phyloP scores from a whole-genome alignment of 2,113 vertebrate species.

The Strix uralensis region DNA sequence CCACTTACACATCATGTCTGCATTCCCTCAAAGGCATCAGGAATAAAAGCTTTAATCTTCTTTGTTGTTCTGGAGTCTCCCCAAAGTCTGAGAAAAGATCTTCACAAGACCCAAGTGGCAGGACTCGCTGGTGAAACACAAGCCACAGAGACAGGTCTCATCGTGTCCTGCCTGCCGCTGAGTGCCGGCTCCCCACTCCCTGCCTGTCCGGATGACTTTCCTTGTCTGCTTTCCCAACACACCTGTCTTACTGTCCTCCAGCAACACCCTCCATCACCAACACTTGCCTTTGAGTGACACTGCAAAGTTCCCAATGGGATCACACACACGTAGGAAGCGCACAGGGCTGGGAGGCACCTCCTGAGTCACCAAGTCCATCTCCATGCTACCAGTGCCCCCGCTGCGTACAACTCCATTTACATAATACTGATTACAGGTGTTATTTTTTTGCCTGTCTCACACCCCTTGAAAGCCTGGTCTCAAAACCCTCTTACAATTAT shows the following conservation, averaged over 20 bases:
- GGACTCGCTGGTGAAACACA: background rate
- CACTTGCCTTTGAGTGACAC: background rate
- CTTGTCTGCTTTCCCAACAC: background rate
- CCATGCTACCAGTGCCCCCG: background rate
- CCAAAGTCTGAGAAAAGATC: background rate
- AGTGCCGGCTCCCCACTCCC: background rate
- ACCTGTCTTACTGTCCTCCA: background rate
- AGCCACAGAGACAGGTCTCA: background rate
- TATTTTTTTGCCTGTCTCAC: background rate
- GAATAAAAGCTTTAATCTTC: background rate
- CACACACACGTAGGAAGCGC: background rate
- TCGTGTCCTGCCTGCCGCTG: rapidly evolving
- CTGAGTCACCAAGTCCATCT: background rate
- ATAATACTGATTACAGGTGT: background rate
- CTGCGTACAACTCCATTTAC: background rate
- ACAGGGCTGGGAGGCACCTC: background rate
- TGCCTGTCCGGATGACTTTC: background rate
- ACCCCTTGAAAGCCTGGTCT: background rate
- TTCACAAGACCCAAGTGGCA: background rate
- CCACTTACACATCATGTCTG: background rate
- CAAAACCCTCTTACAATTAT: background rate
- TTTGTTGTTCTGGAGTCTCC: background rate
- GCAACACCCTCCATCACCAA: background rate
- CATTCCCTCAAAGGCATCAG: background rate
- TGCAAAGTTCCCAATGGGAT: background rate